phyloP scores from a whole-genome alignment of 2,797 vertebrate genomes.

The Lacerta agilis region DNA sequence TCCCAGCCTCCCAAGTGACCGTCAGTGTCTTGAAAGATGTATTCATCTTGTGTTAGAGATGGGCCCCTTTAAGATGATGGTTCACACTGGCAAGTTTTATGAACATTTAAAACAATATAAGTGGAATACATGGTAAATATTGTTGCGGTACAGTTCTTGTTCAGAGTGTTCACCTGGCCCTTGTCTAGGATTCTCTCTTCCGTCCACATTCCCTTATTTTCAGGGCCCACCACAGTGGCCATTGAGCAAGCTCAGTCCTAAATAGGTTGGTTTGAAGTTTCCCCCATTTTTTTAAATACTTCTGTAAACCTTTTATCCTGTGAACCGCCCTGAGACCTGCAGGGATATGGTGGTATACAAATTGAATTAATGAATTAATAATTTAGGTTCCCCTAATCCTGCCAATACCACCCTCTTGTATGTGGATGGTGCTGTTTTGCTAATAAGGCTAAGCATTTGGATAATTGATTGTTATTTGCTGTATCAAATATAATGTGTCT shows the following conservation, averaged over 20 bases:
- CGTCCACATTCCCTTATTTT: not conserved
- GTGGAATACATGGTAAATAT: not conserved
- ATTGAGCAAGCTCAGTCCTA: not conserved
- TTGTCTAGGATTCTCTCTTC: not conserved
- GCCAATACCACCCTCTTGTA: not conserved
- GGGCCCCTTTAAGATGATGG: not conserved
- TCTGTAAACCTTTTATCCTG: not conserved
- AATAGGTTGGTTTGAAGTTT: not conserved
- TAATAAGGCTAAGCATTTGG: not conserved
- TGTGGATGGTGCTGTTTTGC: not conserved
- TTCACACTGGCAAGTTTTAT: not conserved
- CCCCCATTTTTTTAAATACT: too few relatives aligned
- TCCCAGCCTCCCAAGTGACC: not conserved
- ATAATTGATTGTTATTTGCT: not conserved
- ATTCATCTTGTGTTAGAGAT: not conserved
- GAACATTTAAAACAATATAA: not conserved
- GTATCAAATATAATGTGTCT: not conserved
- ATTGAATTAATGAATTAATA: too few relatives aligned
- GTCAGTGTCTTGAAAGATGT: not conserved
- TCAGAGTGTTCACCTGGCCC: not conserved
- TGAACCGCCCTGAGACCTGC: too few relatives aligned
- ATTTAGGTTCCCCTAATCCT: not conserved
- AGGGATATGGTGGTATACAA: too few relatives aligned
- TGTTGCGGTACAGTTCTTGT: not conserved
- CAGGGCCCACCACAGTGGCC: not conserved